phyloP scores from a whole-genome alignment of 2,113 vertebrate genomes.

The Pachypanchax playfairii region DNA sequence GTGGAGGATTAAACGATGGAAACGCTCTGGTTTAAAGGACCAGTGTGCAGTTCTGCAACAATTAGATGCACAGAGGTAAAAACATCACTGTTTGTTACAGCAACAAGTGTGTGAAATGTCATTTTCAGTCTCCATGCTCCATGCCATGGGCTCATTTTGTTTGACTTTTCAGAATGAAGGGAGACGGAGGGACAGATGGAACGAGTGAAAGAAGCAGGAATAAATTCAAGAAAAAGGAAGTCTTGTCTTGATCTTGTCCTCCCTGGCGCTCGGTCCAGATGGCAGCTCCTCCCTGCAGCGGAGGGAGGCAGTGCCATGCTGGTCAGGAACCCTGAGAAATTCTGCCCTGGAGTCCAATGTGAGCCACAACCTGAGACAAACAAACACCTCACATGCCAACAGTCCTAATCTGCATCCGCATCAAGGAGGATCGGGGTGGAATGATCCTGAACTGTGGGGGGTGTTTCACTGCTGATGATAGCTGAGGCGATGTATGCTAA shows the following conservation, averaged over 20 bases:
- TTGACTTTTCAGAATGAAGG: not conserved
- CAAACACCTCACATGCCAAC: not conserved
- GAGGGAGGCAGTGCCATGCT: slow-evolving; percentile 21
- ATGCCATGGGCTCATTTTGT: not conserved
- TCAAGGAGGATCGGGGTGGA: slow-evolving; percentile 5
- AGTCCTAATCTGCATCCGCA: slow-evolving; percentile 34
- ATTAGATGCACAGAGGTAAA: slow-evolving; percentile 1
- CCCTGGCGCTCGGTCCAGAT: slow-evolving; percentile 38
- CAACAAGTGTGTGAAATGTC: not conserved
- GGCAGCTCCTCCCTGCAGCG: slow-evolving; percentile 40
- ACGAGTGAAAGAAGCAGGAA: not conserved
- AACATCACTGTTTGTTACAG: not conserved
- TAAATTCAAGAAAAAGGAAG: not conserved
- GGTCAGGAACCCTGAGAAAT: slow-evolving; percentile 19
- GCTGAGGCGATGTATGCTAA: slow-evolving; percentile 42
- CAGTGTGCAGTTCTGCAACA: not conserved
- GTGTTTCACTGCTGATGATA: slow-evolving; percentile 38
- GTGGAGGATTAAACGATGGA: too few species aligned
- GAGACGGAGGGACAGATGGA: slow-evolving; percentile 5
- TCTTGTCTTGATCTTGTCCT: slow-evolving; percentile 29
- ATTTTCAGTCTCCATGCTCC: slow-evolving; percentile 10
- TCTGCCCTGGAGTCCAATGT: slow-evolving; percentile 13
- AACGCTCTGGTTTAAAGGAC: too few species aligned
- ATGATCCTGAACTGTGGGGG: slow-evolving; percentile 19
- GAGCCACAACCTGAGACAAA: slow-evolving; percentile 16